Conservation (phyloP, 2,888 invertebrate species). For the Troides helena region DNA sequence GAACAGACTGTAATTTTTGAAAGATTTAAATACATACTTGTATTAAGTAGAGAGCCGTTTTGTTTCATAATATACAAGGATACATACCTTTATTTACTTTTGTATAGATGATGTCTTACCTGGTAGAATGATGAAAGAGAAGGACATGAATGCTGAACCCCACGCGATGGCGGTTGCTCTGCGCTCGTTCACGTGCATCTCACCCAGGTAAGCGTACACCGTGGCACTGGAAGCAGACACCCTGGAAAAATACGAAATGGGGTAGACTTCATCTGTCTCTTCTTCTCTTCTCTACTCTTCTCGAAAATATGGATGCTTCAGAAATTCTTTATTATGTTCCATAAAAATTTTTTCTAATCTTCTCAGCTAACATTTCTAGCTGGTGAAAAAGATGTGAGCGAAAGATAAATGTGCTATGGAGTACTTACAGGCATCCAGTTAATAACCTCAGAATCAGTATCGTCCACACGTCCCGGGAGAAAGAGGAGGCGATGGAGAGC, state of each 20-base stretch:
- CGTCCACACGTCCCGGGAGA: slow-evolving; percentile 81
- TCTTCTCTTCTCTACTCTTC: background rate
- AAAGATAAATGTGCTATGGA: background rate
- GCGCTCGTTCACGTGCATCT: slow-evolving; percentile 74
- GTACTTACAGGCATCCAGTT: slow-evolving; percentile 81
- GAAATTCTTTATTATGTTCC: too few relatives aligned
- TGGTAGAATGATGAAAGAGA: slow-evolving; percentile 78
- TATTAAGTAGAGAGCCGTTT: too few relatives aligned
- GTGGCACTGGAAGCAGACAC: slow-evolving; percentile 79
- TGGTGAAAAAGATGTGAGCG: too few relatives aligned
- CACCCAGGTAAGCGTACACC: slow-evolving; percentile 81
- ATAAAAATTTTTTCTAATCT: too few relatives aligned
- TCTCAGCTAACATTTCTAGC: too few relatives aligned
- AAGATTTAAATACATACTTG: too few relatives aligned
- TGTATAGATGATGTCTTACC: slow-evolving; percentile 44
- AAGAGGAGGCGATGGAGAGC: slow-evolving; percentile 79
- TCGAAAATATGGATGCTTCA: too few relatives aligned
- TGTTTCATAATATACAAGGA: too few relatives aligned
- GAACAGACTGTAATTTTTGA: too few relatives aligned
- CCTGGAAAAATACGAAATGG: slow-evolving; percentile 42
- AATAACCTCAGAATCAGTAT: slow-evolving; percentile 82
- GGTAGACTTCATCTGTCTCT: background rate
- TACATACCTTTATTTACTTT: too few relatives aligned
- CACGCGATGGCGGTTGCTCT: slow-evolving; percentile 78
- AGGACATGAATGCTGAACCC: slow-evolving; percentile 78